Conservation (phyloP, 2,797 vertebrate genomes). For the Rhadinocentrus ornatus region DNA sequence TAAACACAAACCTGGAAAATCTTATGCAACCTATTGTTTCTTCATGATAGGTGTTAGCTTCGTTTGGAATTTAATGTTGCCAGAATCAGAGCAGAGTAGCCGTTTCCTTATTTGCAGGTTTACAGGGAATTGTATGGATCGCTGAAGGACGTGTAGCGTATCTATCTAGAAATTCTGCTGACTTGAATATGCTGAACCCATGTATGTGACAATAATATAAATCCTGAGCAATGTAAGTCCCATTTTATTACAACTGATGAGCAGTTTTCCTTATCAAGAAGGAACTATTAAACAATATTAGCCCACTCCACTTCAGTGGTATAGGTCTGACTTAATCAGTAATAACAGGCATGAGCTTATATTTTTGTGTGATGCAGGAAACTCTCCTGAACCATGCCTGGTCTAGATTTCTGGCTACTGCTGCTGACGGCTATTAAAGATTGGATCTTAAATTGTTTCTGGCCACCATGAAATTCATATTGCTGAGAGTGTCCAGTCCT, state of each 20-base stretch:
- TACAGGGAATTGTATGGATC: too few relatives aligned
- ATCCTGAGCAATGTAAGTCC: neutral
- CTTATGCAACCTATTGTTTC: conserved; percentile 78
- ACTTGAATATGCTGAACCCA: neutral
- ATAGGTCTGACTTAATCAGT: neutral
- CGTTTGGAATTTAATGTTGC: conserved; percentile 10
- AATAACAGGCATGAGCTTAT: neutral
- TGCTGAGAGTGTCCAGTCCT: too few relatives aligned
- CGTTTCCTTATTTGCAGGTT: conserved; percentile 7
- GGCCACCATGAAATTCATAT: too few relatives aligned
- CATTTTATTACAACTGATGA: neutral
- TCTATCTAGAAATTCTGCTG: neutral
- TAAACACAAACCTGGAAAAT: conserved; percentile 73
- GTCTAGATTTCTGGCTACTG: too few relatives aligned
- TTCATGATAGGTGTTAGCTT: conserved; percentile 70
- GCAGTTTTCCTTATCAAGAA: neutral
- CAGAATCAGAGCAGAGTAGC: conserved; percentile 46
- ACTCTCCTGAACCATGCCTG: too few relatives aligned
- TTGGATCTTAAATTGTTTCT: too few relatives aligned
- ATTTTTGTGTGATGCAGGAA: too few relatives aligned
- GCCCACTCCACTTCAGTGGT: too few relatives aligned
- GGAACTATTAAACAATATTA: too few relatives aligned
- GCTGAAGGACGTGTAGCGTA: too few relatives aligned
- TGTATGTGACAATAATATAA: too few relatives aligned
- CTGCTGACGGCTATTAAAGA: too few relatives aligned